Evolutionary conservation across 2,113 vertebrate genomes (phyloP).

Genomic region (Eonycteris spelaea): DNA sequence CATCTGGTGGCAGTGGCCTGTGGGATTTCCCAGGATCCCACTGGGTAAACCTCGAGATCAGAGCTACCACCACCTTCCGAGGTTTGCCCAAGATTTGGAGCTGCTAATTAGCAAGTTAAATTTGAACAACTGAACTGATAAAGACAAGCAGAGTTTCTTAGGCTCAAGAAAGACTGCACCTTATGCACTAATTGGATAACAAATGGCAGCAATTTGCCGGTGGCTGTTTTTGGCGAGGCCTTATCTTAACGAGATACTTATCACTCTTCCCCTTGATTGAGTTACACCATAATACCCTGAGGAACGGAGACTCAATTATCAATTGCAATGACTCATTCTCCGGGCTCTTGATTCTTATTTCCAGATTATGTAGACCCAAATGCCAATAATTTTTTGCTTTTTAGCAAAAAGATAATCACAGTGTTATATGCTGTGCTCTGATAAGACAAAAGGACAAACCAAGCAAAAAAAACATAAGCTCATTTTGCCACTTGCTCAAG

Average conservation of each 20-base stretch:
- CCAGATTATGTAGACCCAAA: constrained; percentile 71
- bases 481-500: not conserved
- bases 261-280: constrained; percentile 61
- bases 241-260: constrained; percentile 73
- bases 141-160: not conserved
- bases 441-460: not conserved
- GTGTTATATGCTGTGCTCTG: not conserved
- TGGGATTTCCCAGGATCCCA: not conserved
- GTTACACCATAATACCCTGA: constrained; percentile 67
- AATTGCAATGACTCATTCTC: constrained; percentile 48
- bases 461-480: not conserved
- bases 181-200: not conserved
- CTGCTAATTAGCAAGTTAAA: not conserved
- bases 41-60: not conserved
- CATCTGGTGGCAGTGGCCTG: not conserved
- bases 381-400: constrained; percentile 51
- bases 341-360: constrained; percentile 69
- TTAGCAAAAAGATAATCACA: not conserved
- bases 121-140: not conserved
- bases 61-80: not conserved
- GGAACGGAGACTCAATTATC: constrained; percentile 74
- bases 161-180: constrained; percentile 18
- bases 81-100: not conserved
- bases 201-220: constrained; percentile 57
- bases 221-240: constrained; percentile 44